Conservation (phyloP, 2,888 invertebrate genomes). For the Asteroscopus sphinx region DNA sequence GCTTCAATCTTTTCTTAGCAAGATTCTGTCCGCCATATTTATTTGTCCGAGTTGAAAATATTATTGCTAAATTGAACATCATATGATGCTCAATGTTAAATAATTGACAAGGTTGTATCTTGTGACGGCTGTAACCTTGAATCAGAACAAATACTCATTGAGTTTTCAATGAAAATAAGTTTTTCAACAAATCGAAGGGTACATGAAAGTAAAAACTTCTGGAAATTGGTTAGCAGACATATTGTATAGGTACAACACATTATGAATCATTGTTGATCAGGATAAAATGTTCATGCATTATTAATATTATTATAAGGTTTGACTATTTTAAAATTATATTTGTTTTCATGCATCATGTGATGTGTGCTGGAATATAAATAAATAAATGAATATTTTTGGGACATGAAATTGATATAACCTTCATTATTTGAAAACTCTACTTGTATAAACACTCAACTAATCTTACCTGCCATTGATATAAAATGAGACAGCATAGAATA, state of each 20-base stretch:
- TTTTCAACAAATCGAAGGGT: slow-evolving; percentile 18
- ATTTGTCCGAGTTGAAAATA: no score
- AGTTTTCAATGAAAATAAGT: slow-evolving; percentile 33
- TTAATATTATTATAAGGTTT: no score
- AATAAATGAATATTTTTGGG: no score
- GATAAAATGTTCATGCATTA: slow-evolving; percentile 6
- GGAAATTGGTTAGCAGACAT: slow-evolving; percentile 27
- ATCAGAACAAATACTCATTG: slow-evolving; percentile 13
- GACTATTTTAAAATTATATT: slow-evolving; percentile 5
- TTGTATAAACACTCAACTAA: slow-evolving; percentile 11
- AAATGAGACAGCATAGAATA: slow-evolving; percentile 43
- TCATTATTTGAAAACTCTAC: slow-evolving; percentile 9
- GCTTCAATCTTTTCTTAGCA: no score
- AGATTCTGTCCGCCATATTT: no score
- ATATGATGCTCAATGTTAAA: slow-evolving; percentile 31
- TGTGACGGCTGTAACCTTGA: slow-evolving; percentile 39
- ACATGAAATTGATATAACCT: not conserved
- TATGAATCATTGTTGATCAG: slow-evolving; percentile 21
- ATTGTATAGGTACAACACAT: slow-evolving; percentile 12
- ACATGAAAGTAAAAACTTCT: slow-evolving; percentile 19
- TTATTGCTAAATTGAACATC: slow-evolving; percentile 28
- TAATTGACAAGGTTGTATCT: slow-evolving; percentile 45
- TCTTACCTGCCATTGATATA: slow-evolving; percentile 37
- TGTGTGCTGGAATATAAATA: not conserved
- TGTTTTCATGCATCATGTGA: slow-evolving; percentile 11